Percentiles rank a stretch among this genome's conserved stretches.
These are phyloP conservation scores for Cosmia trapezina DNA, from an alignment of 2,888 invertebrate genomes.

Conservation along the genomic window DNA sequence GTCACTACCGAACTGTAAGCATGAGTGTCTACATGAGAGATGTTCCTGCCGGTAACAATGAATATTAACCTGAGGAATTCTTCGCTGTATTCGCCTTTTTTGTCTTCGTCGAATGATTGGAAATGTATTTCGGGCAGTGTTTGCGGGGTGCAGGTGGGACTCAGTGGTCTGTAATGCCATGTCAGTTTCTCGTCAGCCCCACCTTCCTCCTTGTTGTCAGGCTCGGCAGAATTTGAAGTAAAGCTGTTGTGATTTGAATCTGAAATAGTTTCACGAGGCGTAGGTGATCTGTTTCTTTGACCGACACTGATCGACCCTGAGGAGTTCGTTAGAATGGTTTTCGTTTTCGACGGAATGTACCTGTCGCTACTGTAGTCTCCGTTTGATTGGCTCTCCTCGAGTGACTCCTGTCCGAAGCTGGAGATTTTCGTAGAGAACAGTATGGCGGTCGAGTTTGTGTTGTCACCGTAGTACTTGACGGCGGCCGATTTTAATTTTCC, in stretches of 20 bases:
- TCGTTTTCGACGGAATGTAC: slow-evolving; percentile 86
- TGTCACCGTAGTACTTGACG: slow-evolving; percentile 85
- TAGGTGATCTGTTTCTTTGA: slow-evolving; percentile 85
- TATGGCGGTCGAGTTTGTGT: slow-evolving; percentile 83
- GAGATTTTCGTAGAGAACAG: slow-evolving; percentile 89
- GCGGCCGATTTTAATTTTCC: slow-evolving; percentile 82
- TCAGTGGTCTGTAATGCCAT: slow-evolving; percentile 87
- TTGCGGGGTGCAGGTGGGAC: slow-evolving; percentile 80
- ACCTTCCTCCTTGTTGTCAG: slow-evolving; percentile 65
- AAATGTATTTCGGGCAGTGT: slow-evolving; percentile 86
- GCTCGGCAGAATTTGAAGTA: slow-evolving; percentile 76
- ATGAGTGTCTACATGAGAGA: slow-evolving; percentile 71
- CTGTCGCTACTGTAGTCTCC: slow-evolving; percentile 84
- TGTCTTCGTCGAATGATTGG: slow-evolving; percentile 89
- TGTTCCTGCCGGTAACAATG: slow-evolving; percentile 74
- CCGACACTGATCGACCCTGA: slow-evolving; percentile 85
- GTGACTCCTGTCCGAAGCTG: slow-evolving; percentile 88
- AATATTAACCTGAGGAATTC: slow-evolving; percentile 89
- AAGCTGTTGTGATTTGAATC: slow-evolving; percentile 75
- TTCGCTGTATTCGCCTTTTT: slow-evolving; percentile 84
- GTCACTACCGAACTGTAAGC: slow-evolving; percentile 79
- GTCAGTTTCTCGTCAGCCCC: slow-evolving; percentile 82
- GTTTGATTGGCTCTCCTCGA: slow-evolving; percentile 83
- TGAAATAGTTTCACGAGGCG: slow-evolving; percentile 84
- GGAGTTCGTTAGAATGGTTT: slow-evolving; percentile 83